Evolutionary conservation across 2,888 invertebrate genomes (phyloP).

Genomic region (Imbricaverruca yamaguchii): DNA sequence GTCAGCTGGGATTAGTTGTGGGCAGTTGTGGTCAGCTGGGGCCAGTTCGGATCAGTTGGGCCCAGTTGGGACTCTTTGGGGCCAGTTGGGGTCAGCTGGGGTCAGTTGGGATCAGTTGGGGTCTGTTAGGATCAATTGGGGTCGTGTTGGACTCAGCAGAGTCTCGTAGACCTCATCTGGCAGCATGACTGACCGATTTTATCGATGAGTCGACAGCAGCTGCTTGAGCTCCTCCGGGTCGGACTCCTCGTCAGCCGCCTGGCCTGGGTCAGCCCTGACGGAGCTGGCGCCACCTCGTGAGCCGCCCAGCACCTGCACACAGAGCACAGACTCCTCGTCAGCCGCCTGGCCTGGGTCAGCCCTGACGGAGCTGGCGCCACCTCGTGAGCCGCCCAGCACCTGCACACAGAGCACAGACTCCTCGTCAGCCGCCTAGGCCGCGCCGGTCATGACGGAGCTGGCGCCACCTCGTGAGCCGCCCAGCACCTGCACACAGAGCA

Average conservation of each 20-base stretch:
- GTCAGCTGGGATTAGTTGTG: too few relatives aligned
- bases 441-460: not conserved
- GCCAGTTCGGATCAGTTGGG: too few relatives aligned
- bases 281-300: not conserved
- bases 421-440: not conserved
- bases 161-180: too few relatives aligned
- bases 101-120: too few relatives aligned
- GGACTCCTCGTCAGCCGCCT: constrained; percentile 8
- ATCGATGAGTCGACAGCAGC: constrained; percentile 20
- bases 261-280: not conserved
- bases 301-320: constrained; percentile 11
- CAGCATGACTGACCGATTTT: not conserved
- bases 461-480: constrained; percentile 1
- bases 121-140: too few relatives aligned
- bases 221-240: constrained; percentile 21
- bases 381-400: constrained; percentile 15
- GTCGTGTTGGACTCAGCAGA: too few relatives aligned
- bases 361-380: not conserved
- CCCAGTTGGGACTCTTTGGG: too few relatives aligned
- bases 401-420: too few relatives aligned
- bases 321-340: constrained; percentile 2
- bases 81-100: too few relatives aligned
- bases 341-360: not conserved
- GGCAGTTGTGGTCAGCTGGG: too few relatives aligned
- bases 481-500: too few relatives aligned